Evolutionary conservation across 2,113 vertebrate genomes (phyloP).

Genomic region (Heptranchias perlo): DNA sequence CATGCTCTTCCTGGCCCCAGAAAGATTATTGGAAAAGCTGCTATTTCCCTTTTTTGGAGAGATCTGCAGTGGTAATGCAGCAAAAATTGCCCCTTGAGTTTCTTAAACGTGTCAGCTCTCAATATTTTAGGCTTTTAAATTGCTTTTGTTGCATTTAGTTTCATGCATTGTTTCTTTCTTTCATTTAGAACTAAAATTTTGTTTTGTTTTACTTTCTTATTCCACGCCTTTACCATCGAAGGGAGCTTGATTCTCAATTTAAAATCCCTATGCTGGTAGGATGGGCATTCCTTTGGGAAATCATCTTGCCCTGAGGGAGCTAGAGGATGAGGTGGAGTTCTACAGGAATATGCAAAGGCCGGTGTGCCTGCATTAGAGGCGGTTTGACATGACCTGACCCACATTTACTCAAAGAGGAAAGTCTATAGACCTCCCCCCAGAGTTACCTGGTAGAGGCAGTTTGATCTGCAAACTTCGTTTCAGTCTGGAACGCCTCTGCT

Average conservation of each 20-base stretch:
- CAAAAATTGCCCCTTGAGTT: too few relatives aligned
- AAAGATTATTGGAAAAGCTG: too few relatives aligned
- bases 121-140: too few relatives aligned
- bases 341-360: not conserved
- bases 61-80: too few relatives aligned
- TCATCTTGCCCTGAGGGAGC: not conserved
- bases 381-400: not conserved
- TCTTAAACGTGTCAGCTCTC: too few relatives aligned
- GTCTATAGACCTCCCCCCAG: not conserved
- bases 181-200: too few relatives aligned
- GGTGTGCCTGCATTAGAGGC: not conserved
- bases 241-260: not conserved
- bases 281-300: not conserved
- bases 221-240: not conserved
- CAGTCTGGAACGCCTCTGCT: too few relatives aligned
- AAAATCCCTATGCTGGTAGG: not conserved
- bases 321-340: not conserved
- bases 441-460: not conserved
- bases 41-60: too few relatives aligned
- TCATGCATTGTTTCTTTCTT: too few relatives aligned
- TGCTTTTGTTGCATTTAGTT: too few relatives aligned
- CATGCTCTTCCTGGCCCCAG: too few relatives aligned
- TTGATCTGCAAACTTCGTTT: not conserved
- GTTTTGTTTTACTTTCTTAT: not conserved
- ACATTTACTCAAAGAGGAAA: not conserved